Base-by-base conservation (phyloP, 2,113 vertebrate species). In the Tympanuchus pallidicinctus region DNA sequence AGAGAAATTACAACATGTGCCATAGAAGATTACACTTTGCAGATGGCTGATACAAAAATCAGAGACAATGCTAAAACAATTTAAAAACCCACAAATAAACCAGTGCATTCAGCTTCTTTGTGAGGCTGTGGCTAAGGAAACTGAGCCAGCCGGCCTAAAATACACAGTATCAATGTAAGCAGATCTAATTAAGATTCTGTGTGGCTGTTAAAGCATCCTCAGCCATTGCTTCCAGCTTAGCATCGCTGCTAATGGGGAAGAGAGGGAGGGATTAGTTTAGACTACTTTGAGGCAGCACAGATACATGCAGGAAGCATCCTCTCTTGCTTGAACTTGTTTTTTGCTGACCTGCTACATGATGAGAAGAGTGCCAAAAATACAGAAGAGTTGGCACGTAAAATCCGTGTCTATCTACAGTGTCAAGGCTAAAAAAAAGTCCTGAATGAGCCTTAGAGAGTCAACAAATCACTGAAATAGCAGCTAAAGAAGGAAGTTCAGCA, bases 161-260 rank as follows among this genome's bases (percentile, higher is more conserved):
- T 63, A 82, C 86, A 86, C 80, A 69, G 65, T 92, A 86, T 84
- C 81, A 91, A 72, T 92, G 86, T 90, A 91, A 92, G 92, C 22
- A 92, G 93, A 95, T 94, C 96, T 95, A 90, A 96, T 95, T 95
- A 95, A 94, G 93, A 96, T 95, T 96, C 96, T 66, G 45, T 61
- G 83, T 82, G 86, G 40, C 85, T 91, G 82, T 84, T 86, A 86
- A 76, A 94, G 78, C 61, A 83, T 90, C 80, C 82, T 88, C 91
- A 95, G 79, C 70, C 3, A 0, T 76, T 78, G 36, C 78, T 96
- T 94, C 66, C 73, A 89, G 77, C 54, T 88, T 76, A 88, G 54
- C 2, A 0, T 88, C 57, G 43, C 84, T 72, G 67, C 85, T 97
- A 95, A 90, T 92, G 87, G 80, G 73, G 65, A 92, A 79, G 61